Conservation (phyloP, 2,888 invertebrate genomes). For the Horisme vitalbata region DNA sequence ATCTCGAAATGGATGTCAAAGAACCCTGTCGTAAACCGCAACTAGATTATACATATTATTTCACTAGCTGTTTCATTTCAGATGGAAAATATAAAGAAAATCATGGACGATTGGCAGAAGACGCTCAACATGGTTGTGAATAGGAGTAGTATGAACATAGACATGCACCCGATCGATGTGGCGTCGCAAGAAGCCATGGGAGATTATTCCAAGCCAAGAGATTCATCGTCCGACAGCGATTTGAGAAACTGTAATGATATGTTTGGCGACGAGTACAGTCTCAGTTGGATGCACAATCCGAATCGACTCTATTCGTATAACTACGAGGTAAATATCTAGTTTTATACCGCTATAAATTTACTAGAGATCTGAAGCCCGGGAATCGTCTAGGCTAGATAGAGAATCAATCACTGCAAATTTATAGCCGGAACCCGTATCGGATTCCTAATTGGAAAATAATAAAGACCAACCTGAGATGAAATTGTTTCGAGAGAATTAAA, state of each 20-base stretch:
- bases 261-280: conserved; percentile 54
- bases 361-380: conserved; percentile 4
- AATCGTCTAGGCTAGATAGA: conserved; percentile 10
- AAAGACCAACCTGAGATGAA: too few species aligned
- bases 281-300: conserved; percentile 53
- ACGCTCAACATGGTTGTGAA: conserved; percentile 64
- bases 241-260: conserved; percentile 47
- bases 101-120: conserved; percentile 71
- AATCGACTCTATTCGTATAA: conserved; percentile 45
- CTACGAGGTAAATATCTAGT: conserved; percentile 46
- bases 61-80: conserved; percentile 36
- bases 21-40: conserved; percentile 16
- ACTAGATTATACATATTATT: conserved; percentile 10
- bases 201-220: conserved; percentile 61
- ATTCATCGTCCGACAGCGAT: conserved; percentile 57
- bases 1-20: conserved; percentile 10
- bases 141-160: conserved; percentile 51
- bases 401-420: conserved; percentile 18
- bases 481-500: too few species aligned
- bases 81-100: conserved; percentile 65
- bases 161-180: conserved; percentile 52
- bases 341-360: conserved; percentile 11
- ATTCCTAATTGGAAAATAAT: too few species aligned
- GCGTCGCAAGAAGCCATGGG: conserved; percentile 68
- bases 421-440: conserved; percentile 1